These are phyloP conservation scores for Bathybates hornii DNA, from an alignment of 2,113 vertebrate genomes.

Conservation along the genomic window DNA sequence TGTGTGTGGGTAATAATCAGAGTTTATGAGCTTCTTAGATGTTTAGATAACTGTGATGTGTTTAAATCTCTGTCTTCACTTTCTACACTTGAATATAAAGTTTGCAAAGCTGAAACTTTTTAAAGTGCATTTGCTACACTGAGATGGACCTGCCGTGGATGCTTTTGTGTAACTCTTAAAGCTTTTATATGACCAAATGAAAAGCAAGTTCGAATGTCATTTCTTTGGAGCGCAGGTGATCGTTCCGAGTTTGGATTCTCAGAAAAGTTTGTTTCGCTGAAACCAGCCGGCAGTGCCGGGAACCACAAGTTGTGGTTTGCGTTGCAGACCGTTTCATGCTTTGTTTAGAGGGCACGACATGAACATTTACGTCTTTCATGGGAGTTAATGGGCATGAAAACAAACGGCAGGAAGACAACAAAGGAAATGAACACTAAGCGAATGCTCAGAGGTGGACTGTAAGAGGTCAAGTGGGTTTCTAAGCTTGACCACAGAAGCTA, in stretches of 20 bases:
- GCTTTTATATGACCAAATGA: not conserved
- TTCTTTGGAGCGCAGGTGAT: not conserved
- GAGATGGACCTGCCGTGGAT: not conserved
- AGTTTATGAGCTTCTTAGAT: accelerated
- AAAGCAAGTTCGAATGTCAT: accelerated
- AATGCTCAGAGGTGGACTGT: not conserved
- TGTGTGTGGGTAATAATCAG: not conserved
- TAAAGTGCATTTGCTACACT: not conserved
- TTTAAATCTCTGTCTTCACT: not conserved
- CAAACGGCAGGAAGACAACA: not conserved
- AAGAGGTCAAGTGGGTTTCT: not conserved
- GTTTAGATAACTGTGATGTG: not conserved
- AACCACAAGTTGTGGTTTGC: not conserved
- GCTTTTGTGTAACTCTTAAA: not conserved
- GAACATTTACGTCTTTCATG: not conserved
- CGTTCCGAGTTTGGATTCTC: not conserved
- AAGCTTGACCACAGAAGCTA: not conserved
- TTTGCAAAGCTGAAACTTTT: not conserved
- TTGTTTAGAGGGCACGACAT: not conserved
- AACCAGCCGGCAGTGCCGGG: not conserved
- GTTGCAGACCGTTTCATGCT: not conserved
- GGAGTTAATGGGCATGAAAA: not conserved
- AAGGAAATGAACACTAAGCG: not conserved
- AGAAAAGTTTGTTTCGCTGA: not conserved
- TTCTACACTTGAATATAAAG: not conserved